phyloP scores from a whole-genome alignment of 1,140 invertebrate genomes.

The Diploscapter pachys region DNA sequence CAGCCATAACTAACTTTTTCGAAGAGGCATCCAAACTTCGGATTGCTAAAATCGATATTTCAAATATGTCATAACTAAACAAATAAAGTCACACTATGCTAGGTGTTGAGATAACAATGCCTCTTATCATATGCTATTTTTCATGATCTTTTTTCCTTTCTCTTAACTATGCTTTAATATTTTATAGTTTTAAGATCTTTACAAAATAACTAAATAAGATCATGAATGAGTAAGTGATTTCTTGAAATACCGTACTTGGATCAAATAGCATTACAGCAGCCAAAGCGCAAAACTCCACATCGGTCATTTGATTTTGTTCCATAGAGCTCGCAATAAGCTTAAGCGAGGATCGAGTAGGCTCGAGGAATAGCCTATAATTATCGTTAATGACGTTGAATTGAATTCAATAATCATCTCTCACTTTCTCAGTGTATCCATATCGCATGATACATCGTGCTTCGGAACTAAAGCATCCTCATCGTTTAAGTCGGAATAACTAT shows the following conservation, averaged over 20 bases:
- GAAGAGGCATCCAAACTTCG: background rate
- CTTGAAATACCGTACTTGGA: slow-evolving; percentile 14
- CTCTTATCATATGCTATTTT: background rate
- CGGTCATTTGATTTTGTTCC: slow-evolving; percentile 24
- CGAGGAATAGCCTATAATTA: slow-evolving; percentile 13
- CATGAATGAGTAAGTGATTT: background rate
- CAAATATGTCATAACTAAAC: too few relatives aligned
- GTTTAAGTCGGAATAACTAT: slow-evolving; percentile 21
- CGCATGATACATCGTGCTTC: background rate
- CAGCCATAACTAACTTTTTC: slow-evolving; percentile 7
- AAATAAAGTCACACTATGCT: background rate
- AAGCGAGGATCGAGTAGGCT: slow-evolving; percentile 9
- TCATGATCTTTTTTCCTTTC: too few relatives aligned
- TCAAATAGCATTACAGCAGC: slow-evolving; percentile 27
- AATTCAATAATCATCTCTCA: slow-evolving; percentile 12
- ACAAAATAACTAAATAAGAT: background rate
- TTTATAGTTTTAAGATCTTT: background rate
- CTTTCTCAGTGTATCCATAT: slow-evolving; percentile 30
- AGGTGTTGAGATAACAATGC: background rate
- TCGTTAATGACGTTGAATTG: background rate
- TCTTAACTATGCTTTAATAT: too few relatives aligned
- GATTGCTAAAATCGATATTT: background rate
- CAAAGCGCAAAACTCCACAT: slow-evolving; percentile 33
- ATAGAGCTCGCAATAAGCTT: slow-evolving; percentile 24
- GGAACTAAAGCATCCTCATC: background rate